Conservation (phyloP, 1,140 invertebrate species). For the Maniola jurtina region DNA sequence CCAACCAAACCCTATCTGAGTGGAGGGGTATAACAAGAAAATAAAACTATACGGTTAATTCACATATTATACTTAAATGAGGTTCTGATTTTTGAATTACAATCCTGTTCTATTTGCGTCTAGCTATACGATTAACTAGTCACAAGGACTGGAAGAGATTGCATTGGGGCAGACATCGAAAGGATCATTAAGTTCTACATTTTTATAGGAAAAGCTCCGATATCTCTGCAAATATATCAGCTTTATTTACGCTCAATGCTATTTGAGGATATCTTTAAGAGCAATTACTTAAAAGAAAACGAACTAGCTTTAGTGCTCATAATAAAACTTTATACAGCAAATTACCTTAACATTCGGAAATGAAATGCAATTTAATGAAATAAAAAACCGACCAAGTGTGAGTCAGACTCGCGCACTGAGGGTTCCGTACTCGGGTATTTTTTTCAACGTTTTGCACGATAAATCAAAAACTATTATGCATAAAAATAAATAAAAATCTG, state of each 20-base stretch:
- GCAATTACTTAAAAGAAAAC: background rate
- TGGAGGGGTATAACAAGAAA: too few species aligned
- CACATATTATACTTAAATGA: too few species aligned
- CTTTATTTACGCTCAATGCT: conserved; percentile 9
- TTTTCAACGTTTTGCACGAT: too few species aligned
- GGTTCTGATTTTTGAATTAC: background rate
- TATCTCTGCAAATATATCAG: conserved; percentile 2
- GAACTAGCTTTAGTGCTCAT: background rate
- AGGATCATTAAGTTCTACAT: conserved; percentile 23
- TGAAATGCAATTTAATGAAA: conserved; percentile 27
- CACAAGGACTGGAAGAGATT: conserved; percentile 20
- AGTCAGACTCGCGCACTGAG: too few species aligned
- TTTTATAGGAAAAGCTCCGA: conserved; percentile 17
- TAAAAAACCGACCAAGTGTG: conserved; percentile 9
- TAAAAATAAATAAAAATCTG: too few species aligned
- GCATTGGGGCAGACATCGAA: conserved; percentile 20
- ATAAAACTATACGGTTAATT: too few species aligned
- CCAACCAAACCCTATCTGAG: too few species aligned
- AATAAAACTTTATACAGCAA: conserved; percentile 3
- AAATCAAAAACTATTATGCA: too few species aligned
- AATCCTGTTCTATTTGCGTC: background rate
- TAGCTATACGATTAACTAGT: conserved; percentile 32
- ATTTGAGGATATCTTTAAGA: background rate
- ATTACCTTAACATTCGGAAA: conserved; percentile 22
- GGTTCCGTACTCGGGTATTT: too few species aligned